phyloP scores from a whole-genome alignment of 2,888 invertebrate species.

The Diarsia rubi region DNA sequence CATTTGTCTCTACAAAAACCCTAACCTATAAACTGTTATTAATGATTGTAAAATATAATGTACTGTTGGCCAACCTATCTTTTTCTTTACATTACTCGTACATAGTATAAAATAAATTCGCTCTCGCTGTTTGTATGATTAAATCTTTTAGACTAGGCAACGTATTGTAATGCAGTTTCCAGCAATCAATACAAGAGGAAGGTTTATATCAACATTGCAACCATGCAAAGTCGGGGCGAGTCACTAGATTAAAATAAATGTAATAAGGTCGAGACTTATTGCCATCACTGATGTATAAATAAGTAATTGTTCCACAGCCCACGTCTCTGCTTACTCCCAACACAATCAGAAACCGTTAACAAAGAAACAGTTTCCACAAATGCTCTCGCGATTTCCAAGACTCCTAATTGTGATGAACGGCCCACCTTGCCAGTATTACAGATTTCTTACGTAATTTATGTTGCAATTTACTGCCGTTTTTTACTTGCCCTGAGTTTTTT shows the following conservation, averaged over 20 bases:
- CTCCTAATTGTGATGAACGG: slow-evolving; percentile 84
- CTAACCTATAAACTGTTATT: too few relatives aligned
- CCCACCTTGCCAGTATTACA: slow-evolving; percentile 78
- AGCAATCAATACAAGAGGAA: too few relatives aligned
- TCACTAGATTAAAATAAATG: too few relatives aligned
- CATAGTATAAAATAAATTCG: too few relatives aligned
- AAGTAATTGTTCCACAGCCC: slow-evolving; percentile 3
- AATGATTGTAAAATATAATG: too few relatives aligned
- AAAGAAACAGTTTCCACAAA: slow-evolving; percentile 63
- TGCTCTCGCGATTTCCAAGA: slow-evolving; percentile 69
- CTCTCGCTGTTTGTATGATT: too few relatives aligned
- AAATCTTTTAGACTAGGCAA: too few relatives aligned
- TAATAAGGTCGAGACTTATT: not conserved
- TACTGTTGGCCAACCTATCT: too few relatives aligned
- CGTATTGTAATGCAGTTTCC: too few relatives aligned
- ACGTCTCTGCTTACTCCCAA: slow-evolving; percentile 42
- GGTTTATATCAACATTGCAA: too few relatives aligned
- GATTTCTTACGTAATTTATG: slow-evolving; percentile 84
- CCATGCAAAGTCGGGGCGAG: too few relatives aligned
- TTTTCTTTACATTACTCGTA: too few relatives aligned
- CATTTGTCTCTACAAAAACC: not conserved
- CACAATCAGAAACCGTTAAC: slow-evolving; percentile 64
- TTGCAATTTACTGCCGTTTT: slow-evolving; percentile 81
- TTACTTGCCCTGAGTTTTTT: slow-evolving; percentile 66
- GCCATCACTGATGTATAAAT: not conserved